phyloP scores from a whole-genome alignment of 2,797 vertebrate species.

The Danio kyathit region DNA sequence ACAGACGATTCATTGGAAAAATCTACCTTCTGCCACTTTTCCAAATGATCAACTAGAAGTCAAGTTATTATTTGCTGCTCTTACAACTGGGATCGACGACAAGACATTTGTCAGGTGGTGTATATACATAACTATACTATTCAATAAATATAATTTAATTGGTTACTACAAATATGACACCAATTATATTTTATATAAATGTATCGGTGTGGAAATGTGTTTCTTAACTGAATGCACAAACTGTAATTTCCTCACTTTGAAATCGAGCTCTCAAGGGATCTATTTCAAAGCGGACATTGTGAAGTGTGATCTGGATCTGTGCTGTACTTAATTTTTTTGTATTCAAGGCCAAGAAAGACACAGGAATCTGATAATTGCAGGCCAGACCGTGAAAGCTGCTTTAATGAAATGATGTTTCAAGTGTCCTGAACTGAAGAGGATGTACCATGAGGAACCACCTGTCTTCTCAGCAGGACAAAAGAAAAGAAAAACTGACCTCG shows the following conservation, averaged over 20 bases:
- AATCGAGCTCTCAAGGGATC: neutral
- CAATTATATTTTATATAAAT: neutral
- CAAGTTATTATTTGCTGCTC: no score
- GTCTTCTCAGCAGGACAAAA: conserved; percentile 21
- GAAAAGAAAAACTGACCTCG: neutral
- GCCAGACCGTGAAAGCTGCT: conserved; percentile 52
- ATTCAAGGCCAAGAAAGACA: conserved; percentile 52
- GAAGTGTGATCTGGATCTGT: neutral
- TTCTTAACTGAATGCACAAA: neutral
- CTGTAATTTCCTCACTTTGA: neutral
- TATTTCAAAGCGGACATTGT: neutral
- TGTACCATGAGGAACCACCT: conserved; percentile 11
- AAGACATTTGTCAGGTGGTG: no score
- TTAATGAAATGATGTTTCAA: conserved; percentile 48
- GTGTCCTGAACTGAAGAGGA: conserved; percentile 13
- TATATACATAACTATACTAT: no score
- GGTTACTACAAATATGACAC: neutral
- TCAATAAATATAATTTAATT: no score
- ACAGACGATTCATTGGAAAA: no score
- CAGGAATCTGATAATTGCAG: conserved; percentile 47
- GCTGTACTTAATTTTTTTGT: neutral
- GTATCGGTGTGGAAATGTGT: neutral
- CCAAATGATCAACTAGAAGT: no score
- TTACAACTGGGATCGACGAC: no score
- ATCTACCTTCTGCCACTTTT: no score